Base-by-base conservation (phyloP, 2,888 invertebrate species). In the Punctoribates punctum region DNA sequence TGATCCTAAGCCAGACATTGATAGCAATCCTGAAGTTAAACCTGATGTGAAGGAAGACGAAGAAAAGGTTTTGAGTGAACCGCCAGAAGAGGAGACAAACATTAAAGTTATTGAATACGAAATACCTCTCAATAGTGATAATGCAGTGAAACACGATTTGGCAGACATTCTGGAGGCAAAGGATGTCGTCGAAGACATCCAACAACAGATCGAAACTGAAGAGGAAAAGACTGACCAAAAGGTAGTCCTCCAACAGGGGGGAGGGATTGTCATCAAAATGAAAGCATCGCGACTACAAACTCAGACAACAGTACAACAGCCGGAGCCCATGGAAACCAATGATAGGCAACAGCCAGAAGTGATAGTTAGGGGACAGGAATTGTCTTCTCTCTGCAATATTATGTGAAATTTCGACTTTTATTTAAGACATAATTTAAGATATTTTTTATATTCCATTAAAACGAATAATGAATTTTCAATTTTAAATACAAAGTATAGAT, bases 351-450 rank as follows among this genome's bases (percentile, higher is more conserved):
- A 73, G 38, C 20, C 72, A 6, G 73, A 76, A 20, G 57, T 73
- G 20, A 57, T 57, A 15, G 23, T 46, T 23, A 72, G 42, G 23
- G 76, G 76, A 46, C 29, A 73, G 17, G 76, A 76, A 17, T n/a
- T 76, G 48, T 76, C 76, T 15, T 76, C 73, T 38, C 76, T 76
- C 23, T 76, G 76, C 54, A 51, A 57, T 42, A 76, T 76, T 62
- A 29, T 76, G 76, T 76, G 73, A 73, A 60, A 34, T 73, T 1
- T 48, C 46, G 34, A 57, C 57, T 34, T 73, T 57, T 51, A n/a
- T 73, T 73, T 23, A 73, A 73, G 23, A 46, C 27, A 46, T 60
- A 73, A 70, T 70, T 70, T 70, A 70, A 42, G 13, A 70, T 70
- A 70, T 70, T 70, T 70, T 62, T 42, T 70, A 70, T 70, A 70